Evolutionary conservation across 2,113 vertebrate genomes (phyloP).

Genomic region (Ictidomys tridecemlineatus): DNA sequence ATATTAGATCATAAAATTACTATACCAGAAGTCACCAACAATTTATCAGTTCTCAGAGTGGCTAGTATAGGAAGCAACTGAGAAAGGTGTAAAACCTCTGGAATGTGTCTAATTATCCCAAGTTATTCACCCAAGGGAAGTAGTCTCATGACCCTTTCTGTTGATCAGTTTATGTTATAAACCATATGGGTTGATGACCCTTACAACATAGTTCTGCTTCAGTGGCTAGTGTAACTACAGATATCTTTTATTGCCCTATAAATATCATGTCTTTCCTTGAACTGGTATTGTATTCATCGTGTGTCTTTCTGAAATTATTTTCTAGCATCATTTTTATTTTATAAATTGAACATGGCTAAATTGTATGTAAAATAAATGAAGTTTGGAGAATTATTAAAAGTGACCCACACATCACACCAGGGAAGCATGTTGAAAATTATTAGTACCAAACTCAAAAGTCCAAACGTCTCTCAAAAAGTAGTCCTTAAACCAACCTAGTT

Average conservation of each 20-base stretch:
- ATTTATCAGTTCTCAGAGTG: conserved; percentile 66
- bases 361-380: background rate
- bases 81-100: conserved; percentile 71
- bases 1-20: conserved; percentile 73
- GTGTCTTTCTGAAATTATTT: conserved; percentile 58
- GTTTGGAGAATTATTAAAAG: conserved; percentile 17
- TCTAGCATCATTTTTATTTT: conserved; percentile 44
- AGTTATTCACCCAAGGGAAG: conserved; percentile 26
- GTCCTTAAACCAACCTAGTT: background rate
- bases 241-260: conserved; percentile 74
- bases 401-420: background rate
- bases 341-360: conserved; percentile 29
- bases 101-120: conserved; percentile 81
- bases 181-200: conserved; percentile 65
- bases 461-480: background rate
- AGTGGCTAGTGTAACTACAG: conserved; percentile 59
- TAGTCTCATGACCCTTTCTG: conserved; percentile 64
- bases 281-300: conserved; percentile 10
- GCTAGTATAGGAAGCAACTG: conserved; percentile 1
- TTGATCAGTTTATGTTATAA: conserved; percentile 70
- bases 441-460: background rate
- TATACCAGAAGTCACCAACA: conserved; percentile 58
- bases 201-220: conserved; percentile 67
- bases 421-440: background rate
- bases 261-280: conserved; percentile 62